Evolutionary conservation across 2,113 vertebrate species (phyloP).

Genomic region (Corythaixoides concolor): DNA sequence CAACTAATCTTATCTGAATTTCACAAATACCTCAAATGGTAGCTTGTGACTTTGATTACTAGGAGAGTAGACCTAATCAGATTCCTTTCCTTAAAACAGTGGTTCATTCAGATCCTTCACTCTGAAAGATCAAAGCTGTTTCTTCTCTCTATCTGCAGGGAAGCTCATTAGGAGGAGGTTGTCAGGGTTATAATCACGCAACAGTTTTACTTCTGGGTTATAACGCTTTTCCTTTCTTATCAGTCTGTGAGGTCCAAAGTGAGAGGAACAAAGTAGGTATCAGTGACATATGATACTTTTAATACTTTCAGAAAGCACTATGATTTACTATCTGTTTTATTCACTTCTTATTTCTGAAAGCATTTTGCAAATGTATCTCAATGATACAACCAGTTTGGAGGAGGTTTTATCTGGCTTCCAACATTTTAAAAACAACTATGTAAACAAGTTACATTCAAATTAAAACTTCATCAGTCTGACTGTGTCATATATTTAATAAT

Average conservation of each 20-base stretch:
- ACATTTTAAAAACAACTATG: background rate
- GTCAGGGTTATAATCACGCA: conserved; percentile 78
- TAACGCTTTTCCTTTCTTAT: conserved; percentile 75
- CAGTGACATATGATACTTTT: conserved; percentile 68
- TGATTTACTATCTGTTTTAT: background rate
- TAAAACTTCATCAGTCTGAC: background rate
- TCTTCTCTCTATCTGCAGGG: conserved; percentile 74
- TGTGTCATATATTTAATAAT: background rate
- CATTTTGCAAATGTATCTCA: background rate
- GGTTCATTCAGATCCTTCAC: conserved; percentile 70
- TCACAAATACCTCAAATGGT: conserved; percentile 78
- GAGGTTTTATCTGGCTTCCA: background rate
- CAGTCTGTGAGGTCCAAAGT: conserved; percentile 77
- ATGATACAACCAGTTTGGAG: background rate
- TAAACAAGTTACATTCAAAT: background rate
- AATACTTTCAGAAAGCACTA: conserved; percentile 34
- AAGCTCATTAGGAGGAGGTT: conserved; percentile 77
- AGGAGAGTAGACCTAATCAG: conserved; percentile 68
- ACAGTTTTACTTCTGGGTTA: conserved; percentile 79
- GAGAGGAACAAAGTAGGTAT: conserved; percentile 77
- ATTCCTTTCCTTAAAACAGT: conserved; percentile 75
- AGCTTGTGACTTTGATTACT: conserved; percentile 80
- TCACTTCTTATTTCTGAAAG: background rate
- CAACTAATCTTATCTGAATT: conserved; percentile 77
- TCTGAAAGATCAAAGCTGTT: conserved; percentile 79